phyloP scores from a whole-genome alignment of 2,113 vertebrate species.

The Cebidichthys violaceus region DNA sequence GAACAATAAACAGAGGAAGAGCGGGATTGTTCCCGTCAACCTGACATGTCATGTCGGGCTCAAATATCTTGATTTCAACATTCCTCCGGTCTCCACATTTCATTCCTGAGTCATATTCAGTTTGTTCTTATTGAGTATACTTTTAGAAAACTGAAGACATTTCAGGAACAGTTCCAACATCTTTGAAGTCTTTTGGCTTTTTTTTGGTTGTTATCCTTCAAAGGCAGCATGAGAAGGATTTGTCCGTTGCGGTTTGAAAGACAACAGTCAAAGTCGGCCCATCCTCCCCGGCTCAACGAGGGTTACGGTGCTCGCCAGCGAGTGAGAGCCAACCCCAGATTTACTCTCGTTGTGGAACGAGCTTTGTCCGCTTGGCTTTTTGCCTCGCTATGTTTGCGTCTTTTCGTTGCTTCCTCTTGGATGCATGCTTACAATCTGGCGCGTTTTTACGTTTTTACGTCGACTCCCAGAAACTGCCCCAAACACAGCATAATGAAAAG shows the following conservation, averaged over 20 bases:
- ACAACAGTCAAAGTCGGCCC: neutral
- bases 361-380: neutral
- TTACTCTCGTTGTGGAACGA: neutral
- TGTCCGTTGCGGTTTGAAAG: neutral
- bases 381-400: neutral
- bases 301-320: neutral
- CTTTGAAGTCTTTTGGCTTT: neutral
- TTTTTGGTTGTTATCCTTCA: neutral
- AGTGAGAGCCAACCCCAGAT: neutral
- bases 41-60: conserved; percentile 44
- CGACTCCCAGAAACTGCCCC: neutral
- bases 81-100: conserved; percentile 42
- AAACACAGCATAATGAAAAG: neutral
- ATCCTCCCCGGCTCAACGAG: neutral
- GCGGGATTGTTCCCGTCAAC: conserved; percentile 45
- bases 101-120: conserved; percentile 37
- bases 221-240: neutral
- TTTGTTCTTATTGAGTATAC: conserved; percentile 35
- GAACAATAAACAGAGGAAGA: conserved; percentile 74
- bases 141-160: conserved; percentile 53
- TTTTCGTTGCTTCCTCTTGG: neutral
- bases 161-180: neutral
- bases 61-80: conserved; percentile 62
- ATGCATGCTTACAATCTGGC: neutral
- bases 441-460: neutral